phyloP scores from a whole-genome alignment of 1,140 invertebrate genomes.

The Reticulitermes speratus region DNA sequence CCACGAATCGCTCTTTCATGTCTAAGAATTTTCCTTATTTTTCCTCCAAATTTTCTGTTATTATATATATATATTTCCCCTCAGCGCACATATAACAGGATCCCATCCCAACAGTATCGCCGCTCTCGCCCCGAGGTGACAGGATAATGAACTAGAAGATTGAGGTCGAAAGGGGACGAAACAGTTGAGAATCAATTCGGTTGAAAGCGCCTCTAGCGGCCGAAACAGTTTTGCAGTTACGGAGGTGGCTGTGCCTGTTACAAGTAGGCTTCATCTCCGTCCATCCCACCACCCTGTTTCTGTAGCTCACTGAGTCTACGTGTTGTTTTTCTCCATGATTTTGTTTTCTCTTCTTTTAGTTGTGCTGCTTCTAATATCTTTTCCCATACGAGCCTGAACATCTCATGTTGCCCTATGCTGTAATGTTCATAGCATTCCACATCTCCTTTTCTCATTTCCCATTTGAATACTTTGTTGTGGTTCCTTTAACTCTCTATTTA shows the following conservation, averaged over 20 bases:
- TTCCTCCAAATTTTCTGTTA: background rate
- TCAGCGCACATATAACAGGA: slow-evolving; percentile 5
- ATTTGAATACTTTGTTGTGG: too few species aligned
- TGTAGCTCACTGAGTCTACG: background rate
- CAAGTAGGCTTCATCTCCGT: background rate
- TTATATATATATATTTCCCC: slow-evolving; percentile 11
- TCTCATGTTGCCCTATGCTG: background rate
- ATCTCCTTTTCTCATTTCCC: too few species aligned
- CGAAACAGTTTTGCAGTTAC: slow-evolving; percentile 28
- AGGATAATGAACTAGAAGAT: slow-evolving; percentile 30
- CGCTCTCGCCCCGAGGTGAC: slow-evolving; percentile 22
- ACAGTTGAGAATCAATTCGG: slow-evolving; percentile 30
- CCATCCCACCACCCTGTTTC: background rate
- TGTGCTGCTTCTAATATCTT: background rate
- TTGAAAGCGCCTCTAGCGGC: slow-evolving; percentile 24
- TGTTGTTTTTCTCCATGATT: background rate
- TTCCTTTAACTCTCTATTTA: too few species aligned
- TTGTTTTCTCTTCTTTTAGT: background rate
- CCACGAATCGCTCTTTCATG: background rate
- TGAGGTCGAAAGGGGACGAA: slow-evolving; percentile 29
- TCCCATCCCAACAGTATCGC: slow-evolving; percentile 26
- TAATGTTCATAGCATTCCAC: too few species aligned
- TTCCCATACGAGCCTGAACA: background rate
- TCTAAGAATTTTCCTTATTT: slow-evolving; percentile 10
- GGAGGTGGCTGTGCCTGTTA: background rate